phyloP scores from a whole-genome alignment of 1,140 invertebrate species.

The Gonatopus flavifemur region DNA sequence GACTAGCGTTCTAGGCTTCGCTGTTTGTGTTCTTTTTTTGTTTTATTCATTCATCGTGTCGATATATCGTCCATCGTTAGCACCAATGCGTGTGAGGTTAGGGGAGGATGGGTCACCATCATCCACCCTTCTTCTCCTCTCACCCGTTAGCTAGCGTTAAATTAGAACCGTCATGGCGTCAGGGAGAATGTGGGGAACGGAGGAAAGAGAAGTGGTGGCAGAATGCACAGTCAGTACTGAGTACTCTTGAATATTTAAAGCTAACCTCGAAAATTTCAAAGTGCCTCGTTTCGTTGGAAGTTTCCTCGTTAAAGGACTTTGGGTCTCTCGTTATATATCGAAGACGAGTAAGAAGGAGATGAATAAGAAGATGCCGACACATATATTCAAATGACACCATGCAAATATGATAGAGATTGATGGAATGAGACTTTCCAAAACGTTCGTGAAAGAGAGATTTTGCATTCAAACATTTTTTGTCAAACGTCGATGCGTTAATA shows the following conservation, averaged over 20 bases:
- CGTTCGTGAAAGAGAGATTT: no score
- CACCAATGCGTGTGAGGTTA: conserved; percentile 3
- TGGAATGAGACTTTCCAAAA: no score
- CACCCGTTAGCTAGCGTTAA: conserved; percentile 41
- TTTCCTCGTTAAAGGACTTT: conserved; percentile 36
- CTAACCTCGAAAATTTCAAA: conserved; percentile 34
- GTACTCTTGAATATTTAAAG: conserved; percentile 40
- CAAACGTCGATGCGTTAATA: no score
- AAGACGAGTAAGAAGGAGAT: no score
- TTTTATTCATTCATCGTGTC: conserved; percentile 28
- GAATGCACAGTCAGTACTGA: background rate
- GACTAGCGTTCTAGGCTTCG: no score
- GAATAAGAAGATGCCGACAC: no score
- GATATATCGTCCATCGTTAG: conserved; percentile 24
- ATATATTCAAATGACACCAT: no score
- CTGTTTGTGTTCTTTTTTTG: no score
- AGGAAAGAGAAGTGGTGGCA: conserved; percentile 1
- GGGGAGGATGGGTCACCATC: conserved; percentile 1
- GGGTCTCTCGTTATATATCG: background rate
- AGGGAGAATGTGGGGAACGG: conserved; percentile 7
- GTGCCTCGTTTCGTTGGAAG: conserved; percentile 31
- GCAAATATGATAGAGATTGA: no score
- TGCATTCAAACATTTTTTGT: no score
- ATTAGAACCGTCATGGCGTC: conserved; percentile 35
- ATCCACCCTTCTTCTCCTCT: conserved; percentile 9